A percentile compares a stretch with the other conserved stretches of the same genome.
Evolutionary conservation across 2,888 invertebrate genomes (phyloP).

Genomic region (Acrobasis suavella): DNA sequence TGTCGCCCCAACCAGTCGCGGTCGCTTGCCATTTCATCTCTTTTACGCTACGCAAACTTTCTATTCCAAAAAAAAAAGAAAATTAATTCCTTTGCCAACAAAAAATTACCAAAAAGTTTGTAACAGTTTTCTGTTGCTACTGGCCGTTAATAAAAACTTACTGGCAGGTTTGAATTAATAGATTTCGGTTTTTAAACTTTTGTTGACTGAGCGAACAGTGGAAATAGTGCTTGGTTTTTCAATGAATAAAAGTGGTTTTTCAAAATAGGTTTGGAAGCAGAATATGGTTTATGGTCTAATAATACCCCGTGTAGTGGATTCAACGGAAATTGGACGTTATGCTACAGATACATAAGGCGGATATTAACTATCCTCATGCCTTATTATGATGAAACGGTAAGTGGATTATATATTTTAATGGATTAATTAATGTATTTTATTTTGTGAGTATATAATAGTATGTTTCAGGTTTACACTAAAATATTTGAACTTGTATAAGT

Average conservation of each 20-base stretch:
- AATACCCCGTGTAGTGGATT: constrained; percentile 51
- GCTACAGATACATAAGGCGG: constrained; percentile 62
- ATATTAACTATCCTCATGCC: constrained; percentile 70
- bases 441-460: no score
- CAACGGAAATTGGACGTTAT: constrained; percentile 71
- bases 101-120: not conserved
- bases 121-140: not conserved
- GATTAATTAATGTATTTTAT: not conserved
- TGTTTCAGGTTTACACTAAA: no score
- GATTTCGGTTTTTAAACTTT: constrained; percentile 8
- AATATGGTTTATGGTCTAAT: constrained; percentile 44
- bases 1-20: constrained; percentile 31
- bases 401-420: constrained; percentile 33
- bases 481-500: no score
- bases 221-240: constrained; percentile 37
- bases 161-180: constrained; percentile 1
- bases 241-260: constrained; percentile 23
- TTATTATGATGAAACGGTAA: constrained; percentile 76
- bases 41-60: constrained; percentile 32
- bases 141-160: constrained; percentile 1
- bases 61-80: not conserved
- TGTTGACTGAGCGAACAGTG: constrained; percentile 29
- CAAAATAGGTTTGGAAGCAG: constrained; percentile 63
- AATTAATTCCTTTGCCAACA: not conserved
- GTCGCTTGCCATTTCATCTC: constrained; percentile 36